Percentiles rank a stretch among this genome's conserved stretches.
phyloP scores from a whole-genome alignment of 2,888 invertebrate species.

The Papilio demoleus region DNA sequence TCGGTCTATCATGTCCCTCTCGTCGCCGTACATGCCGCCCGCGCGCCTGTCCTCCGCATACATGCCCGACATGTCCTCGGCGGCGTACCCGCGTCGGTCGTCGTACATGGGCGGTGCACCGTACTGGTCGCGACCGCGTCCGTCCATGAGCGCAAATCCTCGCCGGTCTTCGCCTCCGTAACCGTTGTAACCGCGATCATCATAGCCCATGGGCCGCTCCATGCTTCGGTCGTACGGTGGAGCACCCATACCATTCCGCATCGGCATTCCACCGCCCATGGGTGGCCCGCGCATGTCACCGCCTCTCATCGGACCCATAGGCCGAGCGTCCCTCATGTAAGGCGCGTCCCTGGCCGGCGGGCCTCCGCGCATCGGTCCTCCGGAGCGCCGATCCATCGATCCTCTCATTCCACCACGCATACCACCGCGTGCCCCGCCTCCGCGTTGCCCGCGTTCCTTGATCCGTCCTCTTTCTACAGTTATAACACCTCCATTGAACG shows the following conservation, averaged over 20 bases:
- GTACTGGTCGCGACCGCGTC: constrained; percentile 67
- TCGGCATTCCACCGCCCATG: constrained; percentile 56
- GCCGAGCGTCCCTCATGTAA: constrained; percentile 61
- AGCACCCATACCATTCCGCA: constrained; percentile 75
- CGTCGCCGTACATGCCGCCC: constrained; percentile 69
- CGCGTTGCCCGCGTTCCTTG: constrained; percentile 86
- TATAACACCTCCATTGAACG: constrained; percentile 92
- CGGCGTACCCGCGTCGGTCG: constrained; percentile 58
- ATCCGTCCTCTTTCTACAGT: constrained; percentile 93
- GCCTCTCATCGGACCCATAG: constrained; percentile 64
- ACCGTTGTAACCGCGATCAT: constrained; percentile 73
- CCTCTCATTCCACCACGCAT: constrained; percentile 76
- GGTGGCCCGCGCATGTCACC: constrained; percentile 73
- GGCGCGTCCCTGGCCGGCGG: constrained; percentile 60
- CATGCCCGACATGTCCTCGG: constrained; percentile 54
- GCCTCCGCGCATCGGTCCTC: constrained; percentile 63
- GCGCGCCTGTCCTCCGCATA: constrained; percentile 63
- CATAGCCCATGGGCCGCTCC: constrained; percentile 64
- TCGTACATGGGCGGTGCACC: constrained; percentile 66
- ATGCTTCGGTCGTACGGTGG: constrained; percentile 60
- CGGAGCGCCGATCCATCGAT: constrained; percentile 66
- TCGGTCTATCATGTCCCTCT: constrained; percentile 71
- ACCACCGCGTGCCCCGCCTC: constrained; percentile 74
- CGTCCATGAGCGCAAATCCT: constrained; percentile 74
- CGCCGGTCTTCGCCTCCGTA: constrained; percentile 77